Base-by-base conservation (phyloP, 2,113 vertebrate species). In the Crotophaga sulcirostris region DNA sequence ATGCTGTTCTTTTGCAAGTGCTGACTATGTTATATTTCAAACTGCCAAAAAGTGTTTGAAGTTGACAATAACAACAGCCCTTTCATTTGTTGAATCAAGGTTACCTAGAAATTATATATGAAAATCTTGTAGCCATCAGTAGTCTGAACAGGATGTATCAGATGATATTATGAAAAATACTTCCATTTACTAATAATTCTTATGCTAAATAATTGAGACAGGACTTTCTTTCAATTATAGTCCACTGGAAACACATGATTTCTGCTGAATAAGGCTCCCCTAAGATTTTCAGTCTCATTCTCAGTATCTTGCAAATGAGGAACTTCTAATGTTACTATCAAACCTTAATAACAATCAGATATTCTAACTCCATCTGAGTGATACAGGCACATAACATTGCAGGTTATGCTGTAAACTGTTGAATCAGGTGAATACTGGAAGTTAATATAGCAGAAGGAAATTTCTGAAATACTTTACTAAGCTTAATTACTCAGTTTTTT, bases 211-310 rank as follows among this genome's bases (percentile, higher is more conserved):
- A 85, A 55, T 36, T 62, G 26, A 74, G 29, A 59, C 68, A 36
- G 13, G 42, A 72, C 13, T 93, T 93, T 93, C 86, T 94, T 93
- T 90, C 51, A 59, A 0, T 77, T 86, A 10, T 17, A 72, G 70
- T 90, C 84, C 21, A 73, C 66, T 85, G 89, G 86, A 93, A 67
- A 87, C 73, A 74, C 58, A 49, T n/a, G 58, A 79, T 63, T 96
- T 94, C 79, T 95, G 79, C 94, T 96, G 66, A 84, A 59, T 87
- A 93, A 87, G 55, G 16, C 75, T 92, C 78, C 14, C 36, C 31
- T 68, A 40, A 49, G 68, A 86, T 58, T 54, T 74, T 87, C 78
- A 25, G 14, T 75, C n/a, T 91, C 70, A 60, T 67, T 78, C 26
- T 70, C 89, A 91, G 3, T 60, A 58, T 36, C 14, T 51, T 60